Percentiles rank a stretch among this genome's conserved stretches.
Conservation (phyloP, 2,113 vertebrate species). For the Narcine bancroftii region DNA sequence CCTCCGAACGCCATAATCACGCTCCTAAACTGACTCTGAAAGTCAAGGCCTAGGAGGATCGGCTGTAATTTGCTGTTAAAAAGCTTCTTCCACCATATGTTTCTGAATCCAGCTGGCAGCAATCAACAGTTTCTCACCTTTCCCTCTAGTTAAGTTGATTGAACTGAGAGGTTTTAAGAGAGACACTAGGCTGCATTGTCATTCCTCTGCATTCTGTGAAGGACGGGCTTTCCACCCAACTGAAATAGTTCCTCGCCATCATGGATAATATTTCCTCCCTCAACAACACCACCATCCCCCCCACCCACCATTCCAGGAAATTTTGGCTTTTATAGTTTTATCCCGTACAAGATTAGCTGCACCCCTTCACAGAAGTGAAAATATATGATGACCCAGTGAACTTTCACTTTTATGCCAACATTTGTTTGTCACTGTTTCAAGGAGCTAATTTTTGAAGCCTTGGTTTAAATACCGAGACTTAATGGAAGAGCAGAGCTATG, state of each 20-base stretch:
- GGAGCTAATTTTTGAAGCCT: not conserved
- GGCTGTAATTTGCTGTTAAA: not conserved
- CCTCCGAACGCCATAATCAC: too few relatives aligned
- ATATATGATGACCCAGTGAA: not conserved
- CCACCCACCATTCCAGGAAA: not conserved
- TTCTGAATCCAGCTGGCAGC: not conserved
- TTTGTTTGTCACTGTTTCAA: not conserved
- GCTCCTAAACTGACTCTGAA: too few relatives aligned
- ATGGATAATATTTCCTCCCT: too few relatives aligned
- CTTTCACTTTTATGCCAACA: not conserved
- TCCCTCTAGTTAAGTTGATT: not conserved
- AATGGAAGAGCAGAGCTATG: slow-evolving; percentile 22
- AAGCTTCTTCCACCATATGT: not conserved
- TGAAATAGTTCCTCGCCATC: not conserved
- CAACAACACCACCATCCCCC: too few relatives aligned
- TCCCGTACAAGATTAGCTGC: too few relatives aligned
- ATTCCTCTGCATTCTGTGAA: not conserved
- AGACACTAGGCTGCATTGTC: not conserved
- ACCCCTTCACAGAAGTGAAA: too few relatives aligned
- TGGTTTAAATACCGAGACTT: not conserved
- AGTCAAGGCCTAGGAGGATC: too few relatives aligned
- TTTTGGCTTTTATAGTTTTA: not conserved
- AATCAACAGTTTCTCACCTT: not conserved
- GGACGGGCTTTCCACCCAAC: not conserved
- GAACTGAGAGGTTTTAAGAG: not conserved